A percentile compares a stretch with the other conserved stretches of the same genome.
These are phyloP conservation scores for Mesocricetus auratus DNA, from an alignment of 2,113 vertebrate species.

Conservation along the genomic window DNA sequence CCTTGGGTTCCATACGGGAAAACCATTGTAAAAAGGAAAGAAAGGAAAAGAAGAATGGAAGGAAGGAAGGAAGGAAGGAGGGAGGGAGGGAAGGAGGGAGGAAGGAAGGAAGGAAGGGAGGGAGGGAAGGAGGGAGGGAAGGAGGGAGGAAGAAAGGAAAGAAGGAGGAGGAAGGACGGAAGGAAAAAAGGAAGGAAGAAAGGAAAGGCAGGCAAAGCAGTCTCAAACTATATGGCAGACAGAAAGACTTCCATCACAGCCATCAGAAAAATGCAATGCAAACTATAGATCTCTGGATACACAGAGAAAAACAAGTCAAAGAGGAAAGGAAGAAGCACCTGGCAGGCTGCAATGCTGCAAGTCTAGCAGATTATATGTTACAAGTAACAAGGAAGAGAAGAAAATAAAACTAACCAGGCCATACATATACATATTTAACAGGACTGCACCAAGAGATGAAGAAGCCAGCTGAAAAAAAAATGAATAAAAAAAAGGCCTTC, in stretches of 20 bases:
- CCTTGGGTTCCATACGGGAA: background rate
- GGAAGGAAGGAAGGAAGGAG: background rate
- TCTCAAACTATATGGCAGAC: background rate
- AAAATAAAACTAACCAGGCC: constrained; percentile 69
- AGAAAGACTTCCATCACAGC: constrained; percentile 27
- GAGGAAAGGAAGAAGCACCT: constrained; percentile 47
- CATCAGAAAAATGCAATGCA: background rate
- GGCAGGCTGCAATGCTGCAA: constrained; percentile 48
- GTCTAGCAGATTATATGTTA: constrained; percentile 37
- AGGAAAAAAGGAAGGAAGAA: too few species aligned
- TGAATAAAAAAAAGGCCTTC: background rate
- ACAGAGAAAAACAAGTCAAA: background rate
- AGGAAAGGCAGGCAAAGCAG: background rate
- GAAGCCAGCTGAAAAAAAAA: constrained; percentile 30
- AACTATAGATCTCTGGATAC: constrained; percentile 42
- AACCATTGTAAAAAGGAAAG: background rate
- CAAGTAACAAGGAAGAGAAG: constrained; percentile 64
- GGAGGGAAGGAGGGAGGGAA: background rate
- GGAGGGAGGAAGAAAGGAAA: background rate
- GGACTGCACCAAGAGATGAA: constrained; percentile 33
- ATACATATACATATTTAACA: constrained; percentile 62
- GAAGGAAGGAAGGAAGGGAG: background rate
- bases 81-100: background rate
- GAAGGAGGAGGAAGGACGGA: background rate
- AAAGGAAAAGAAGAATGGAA: background rate